These are phyloP conservation scores for Tetranychus truncatus DNA, from an alignment of 2,888 invertebrate genomes.

Conservation along the genomic window DNA sequence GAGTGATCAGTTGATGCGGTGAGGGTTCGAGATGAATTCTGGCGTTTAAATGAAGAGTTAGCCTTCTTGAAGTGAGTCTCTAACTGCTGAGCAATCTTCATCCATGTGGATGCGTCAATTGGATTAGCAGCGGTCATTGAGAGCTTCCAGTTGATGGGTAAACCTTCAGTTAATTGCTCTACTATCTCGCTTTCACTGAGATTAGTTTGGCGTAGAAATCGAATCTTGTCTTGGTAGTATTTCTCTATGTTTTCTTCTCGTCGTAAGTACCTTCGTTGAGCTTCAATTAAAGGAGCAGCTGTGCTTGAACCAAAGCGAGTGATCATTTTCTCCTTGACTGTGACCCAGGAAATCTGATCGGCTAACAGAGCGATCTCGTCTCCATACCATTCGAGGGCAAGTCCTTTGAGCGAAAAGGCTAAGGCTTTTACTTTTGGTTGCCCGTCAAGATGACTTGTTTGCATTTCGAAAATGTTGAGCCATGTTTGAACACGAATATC, in stretches of 20 bases:
- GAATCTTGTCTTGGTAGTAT: background rate
- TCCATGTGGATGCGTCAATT: no score
- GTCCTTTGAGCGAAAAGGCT: background rate
- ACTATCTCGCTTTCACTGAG: background rate
- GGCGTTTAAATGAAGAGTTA: no score
- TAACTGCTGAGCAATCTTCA: no score
- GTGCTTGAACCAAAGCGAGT: no score
- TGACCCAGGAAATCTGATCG: background rate
- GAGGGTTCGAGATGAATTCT: no score
- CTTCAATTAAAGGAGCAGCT: no score
- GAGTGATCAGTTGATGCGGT: no score
- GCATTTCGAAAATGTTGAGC: background rate
- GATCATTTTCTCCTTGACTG: background rate
- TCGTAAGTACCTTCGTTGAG: no score
- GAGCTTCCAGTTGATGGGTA: background rate
- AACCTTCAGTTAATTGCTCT: background rate
- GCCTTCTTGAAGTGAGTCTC: no score
- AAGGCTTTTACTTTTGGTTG: background rate
- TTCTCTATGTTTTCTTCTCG: no score
- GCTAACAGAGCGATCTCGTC: background rate
- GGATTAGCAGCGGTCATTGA: no score
- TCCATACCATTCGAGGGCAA: conserved; percentile 6
- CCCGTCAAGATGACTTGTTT: background rate
- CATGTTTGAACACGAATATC: conserved; percentile 7
- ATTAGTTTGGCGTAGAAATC: background rate